Evolutionary conservation across 2,797 vertebrate species (phyloP), one percentile per base, ranked within the genome.

Genomic region (Rousettus madagascariensis): DNA sequence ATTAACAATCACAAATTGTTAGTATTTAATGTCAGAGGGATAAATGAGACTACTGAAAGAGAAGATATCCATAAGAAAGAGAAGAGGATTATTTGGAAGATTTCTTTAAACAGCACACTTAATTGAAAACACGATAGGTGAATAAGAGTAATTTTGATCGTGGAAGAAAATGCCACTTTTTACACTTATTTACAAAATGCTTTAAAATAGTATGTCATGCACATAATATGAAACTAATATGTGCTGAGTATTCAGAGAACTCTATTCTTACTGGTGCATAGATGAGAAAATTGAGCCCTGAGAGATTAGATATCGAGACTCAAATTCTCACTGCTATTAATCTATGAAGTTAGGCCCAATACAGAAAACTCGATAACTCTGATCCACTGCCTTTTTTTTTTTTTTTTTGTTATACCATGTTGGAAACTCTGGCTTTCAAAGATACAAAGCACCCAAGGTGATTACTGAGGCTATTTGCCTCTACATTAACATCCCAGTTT

Each of bases 111-210:
- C 6, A 77, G 41, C n/a, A 66, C 36, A 30, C 12, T 91, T 95
- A 89, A 93, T 87, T 94, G 80, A 75, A 79, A 94, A 86, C 33
- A 74, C 16, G 28, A 38, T 57, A 57, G 15, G 22, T 68, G 5
- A 90, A 41, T 84, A 68, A 41, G 43, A 36, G 41, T 71, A 59
- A 94, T 90, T 92, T 53, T 80, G 38, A 78, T 49, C 33, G 77
- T 92, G 36, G 88, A 80, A 79, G 51, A 93, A 95, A 96, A 90
- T 66, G 22, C 9, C 36, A 84, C 19, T 69, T 85, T 92, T 66
- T 36, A 49, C 1, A 49, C 20, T 93, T 95, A 82, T 68, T 85
- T 93, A 74, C n/a, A 90, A 77, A 82, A 38, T 92, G 10, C 1
- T 38, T 33, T 74, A 51, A 89, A 26, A 57, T 75, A 59, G 36